These are phyloP conservation scores for Vicugna pacos DNA, from an alignment of 2,113 vertebrate species.

Conservation along the genomic window DNA sequence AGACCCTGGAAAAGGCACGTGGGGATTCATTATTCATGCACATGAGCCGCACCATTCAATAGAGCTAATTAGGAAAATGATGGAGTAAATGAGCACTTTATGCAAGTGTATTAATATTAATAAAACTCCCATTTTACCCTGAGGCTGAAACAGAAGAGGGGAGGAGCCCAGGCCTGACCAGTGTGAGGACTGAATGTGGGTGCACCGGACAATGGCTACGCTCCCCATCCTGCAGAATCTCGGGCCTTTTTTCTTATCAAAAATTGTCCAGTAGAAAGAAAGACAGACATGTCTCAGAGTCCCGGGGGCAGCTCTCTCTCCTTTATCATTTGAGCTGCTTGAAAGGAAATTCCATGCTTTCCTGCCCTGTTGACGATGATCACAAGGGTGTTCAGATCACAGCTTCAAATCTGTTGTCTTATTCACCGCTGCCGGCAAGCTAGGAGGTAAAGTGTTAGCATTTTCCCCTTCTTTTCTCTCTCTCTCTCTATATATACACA, in stretches of 20 bases:
- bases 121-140: constrained; percentile 85
- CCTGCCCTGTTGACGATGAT: not conserved
- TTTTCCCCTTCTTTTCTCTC: not conserved
- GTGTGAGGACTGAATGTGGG: constrained; percentile 5
- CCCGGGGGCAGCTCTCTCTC: not conserved
- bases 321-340: constrained; percentile 29
- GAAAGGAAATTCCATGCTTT: constrained; percentile 19
- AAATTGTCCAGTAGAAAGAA: not conserved
- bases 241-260: not conserved
- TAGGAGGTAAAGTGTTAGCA: not conserved
- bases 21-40: constrained; percentile 88
- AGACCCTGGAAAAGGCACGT: constrained; percentile 66
- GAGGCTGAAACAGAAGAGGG: constrained; percentile 79
- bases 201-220: not conserved
- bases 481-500: no score
- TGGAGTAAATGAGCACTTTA: constrained; percentile 90
- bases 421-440: not conserved
- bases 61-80: constrained; percentile 90
- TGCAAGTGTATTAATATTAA: constrained; percentile 91
- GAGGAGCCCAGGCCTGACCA: constrained; percentile 73
- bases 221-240: not conserved
- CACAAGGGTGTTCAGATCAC: not conserved
- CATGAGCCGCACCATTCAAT: constrained; percentile 89
- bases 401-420: not conserved
- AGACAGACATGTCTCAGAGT: not conserved